Evolutionary conservation across 2,113 vertebrate species (phyloP), one percentile per base, ranked within the genome.

Genomic region (Ranitomeya variabilis): DNA sequence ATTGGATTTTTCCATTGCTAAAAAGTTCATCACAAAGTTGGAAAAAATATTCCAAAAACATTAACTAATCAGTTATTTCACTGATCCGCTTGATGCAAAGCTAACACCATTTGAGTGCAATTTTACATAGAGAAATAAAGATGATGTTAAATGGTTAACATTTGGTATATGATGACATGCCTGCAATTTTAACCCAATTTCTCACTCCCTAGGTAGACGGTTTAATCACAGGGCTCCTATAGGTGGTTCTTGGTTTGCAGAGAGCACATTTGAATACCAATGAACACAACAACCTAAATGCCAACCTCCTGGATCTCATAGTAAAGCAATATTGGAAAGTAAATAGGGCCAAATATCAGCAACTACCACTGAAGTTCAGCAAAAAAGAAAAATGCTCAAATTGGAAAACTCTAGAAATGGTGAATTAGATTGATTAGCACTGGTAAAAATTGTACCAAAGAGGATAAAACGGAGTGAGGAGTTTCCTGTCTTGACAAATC

Each of bases 311-410:
- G 94, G 94, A 95, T 97, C 94, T 96, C 94, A 93, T 96, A 95
- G 96, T 95, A 96, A 97, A 95, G 96, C 97, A 97, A 98, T 98
- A 97, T 96, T 96, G 95, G 95, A 97, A 96, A 97, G 96, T 97
- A 99, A 99, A 98, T 96, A 97, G 96, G 96, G 96, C 96, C 64
- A 98, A 97, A 98, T 97, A 97, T 95, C 97, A 97, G 97, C 96
- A 97, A 96, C 95, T 95, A 95, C 94, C 94, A 95, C 93, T 92
- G 93, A 92, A 94, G 96, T 93, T 84, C 94, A 93, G 94, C 95
- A 95, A 97, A 96, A 97, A 96, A 97, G 96, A 94, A 93, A 94
- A 95, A 45, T 45, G 3, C 94, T 94, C 94, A 95, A 93, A 95
- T 95, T 92, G 91, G 90, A 93, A 93, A 92, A 71, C 85, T 91